phyloP scores from a whole-genome alignment of 2,113 vertebrate species.

The Percina caprodes region DNA sequence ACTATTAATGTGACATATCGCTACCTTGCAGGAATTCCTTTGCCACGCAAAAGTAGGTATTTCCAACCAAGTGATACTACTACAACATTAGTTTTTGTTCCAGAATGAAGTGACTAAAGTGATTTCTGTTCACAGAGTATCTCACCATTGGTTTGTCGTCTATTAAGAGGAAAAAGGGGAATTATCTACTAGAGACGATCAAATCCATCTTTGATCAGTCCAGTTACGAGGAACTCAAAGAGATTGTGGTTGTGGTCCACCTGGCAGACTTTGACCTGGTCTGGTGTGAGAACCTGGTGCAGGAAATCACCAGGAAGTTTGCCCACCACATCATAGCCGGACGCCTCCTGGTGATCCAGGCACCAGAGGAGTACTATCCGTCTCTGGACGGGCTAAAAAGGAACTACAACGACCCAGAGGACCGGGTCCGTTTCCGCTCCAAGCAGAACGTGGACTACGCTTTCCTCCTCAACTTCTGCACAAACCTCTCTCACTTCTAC shows the following conservation, averaged over 20 bases:
- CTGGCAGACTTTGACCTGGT: slow-evolving; percentile 91
- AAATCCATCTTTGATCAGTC: slow-evolving; percentile 97
- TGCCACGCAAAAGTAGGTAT: slow-evolving; percentile 92
- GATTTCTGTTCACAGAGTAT: slow-evolving; percentile 85
- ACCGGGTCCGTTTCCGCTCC: slow-evolving; percentile 95
- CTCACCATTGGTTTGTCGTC: slow-evolving; percentile 94
- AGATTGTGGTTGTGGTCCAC: slow-evolving; percentile 94
- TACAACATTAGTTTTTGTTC: background rate
- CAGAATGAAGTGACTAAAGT: background rate
- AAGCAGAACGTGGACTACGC: slow-evolving; percentile 97
- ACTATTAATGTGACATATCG: slow-evolving; percentile 96
- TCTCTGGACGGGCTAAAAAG: slow-evolving; percentile 94
- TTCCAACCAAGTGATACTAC: background rate
- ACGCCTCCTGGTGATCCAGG: slow-evolving; percentile 94
- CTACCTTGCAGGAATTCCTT: slow-evolving; percentile 92
- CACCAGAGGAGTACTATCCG: slow-evolving; percentile 96
- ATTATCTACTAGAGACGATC: slow-evolving; percentile 94
- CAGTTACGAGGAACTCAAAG: slow-evolving; percentile 94
- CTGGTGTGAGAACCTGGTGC: slow-evolving; percentile 92
- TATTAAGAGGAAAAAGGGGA: slow-evolving; percentile 93
- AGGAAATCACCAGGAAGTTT: slow-evolving; percentile 95
- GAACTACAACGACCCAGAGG: slow-evolving; percentile 98
- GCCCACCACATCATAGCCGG: slow-evolving; percentile 97
- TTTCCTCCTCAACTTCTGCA: slow-evolving; percentile 94
- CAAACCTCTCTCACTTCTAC: slow-evolving; percentile 98